These are phyloP conservation scores for Coptotermes formosanus DNA, from an alignment of 1,140 invertebrate genomes.

Conservation along the genomic window DNA sequence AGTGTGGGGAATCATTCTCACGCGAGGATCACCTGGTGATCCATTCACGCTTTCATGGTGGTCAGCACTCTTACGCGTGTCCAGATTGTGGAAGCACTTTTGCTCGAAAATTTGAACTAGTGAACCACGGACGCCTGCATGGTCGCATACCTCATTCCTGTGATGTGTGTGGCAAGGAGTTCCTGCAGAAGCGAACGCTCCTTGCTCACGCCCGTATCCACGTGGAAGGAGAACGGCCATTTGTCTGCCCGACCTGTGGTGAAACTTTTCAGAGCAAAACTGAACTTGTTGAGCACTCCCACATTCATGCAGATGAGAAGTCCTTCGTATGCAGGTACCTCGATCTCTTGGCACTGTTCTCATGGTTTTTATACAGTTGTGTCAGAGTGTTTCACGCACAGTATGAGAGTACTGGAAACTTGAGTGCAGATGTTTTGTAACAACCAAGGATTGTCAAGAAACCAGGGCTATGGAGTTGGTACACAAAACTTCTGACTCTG, in stretches of 20 bases:
- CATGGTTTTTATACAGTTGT: background rate
- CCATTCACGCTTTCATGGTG: conserved; percentile 77
- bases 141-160: conserved; percentile 78
- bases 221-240: conserved; percentile 40
- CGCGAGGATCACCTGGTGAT: conserved; percentile 72
- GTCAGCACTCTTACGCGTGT: conserved; percentile 76
- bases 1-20: conserved; percentile 86
- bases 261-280: conserved; percentile 71
- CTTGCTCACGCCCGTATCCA: conserved; percentile 66
- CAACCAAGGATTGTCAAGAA: too few species aligned
- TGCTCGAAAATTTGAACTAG: conserved; percentile 78
- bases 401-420: too few species aligned
- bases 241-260: conserved; percentile 66
- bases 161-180: conserved; percentile 78
- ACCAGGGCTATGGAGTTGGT: too few species aligned
- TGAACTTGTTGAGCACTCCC: conserved; percentile 61
- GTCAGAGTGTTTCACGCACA: too few species aligned
- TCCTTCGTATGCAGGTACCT: conserved; percentile 33
- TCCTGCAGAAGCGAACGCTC: conserved; percentile 76
- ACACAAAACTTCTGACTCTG: too few species aligned
- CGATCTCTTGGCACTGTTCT: background rate
- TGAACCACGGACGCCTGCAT: conserved; percentile 77
- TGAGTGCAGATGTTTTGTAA: too few species aligned
- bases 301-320: conserved; percentile 30
- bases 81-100: conserved; percentile 80